phyloP scores from a whole-genome alignment of 2,888 invertebrate species.

The Diogma glabrata region DNA sequence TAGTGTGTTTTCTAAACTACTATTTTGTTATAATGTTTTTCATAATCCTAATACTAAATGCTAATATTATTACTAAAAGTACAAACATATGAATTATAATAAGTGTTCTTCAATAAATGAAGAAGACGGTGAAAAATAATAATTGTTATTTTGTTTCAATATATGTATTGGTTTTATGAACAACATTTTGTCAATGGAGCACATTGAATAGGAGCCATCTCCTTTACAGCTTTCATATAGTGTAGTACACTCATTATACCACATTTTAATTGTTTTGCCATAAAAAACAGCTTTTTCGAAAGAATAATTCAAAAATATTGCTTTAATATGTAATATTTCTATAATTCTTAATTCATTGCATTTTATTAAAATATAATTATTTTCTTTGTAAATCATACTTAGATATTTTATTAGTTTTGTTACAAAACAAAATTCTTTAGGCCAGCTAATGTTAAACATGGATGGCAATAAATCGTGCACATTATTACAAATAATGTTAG shows the following conservation, averaged over 20 bases:
- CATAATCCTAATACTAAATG: too few relatives aligned
- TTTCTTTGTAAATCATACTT: conserved; percentile 5
- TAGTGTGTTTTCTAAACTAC: too few relatives aligned
- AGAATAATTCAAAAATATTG: not conserved
- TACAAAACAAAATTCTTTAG: conserved; percentile 4
- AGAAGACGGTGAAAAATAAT: not conserved
- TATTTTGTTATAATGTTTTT: too few relatives aligned
- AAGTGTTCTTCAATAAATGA: not conserved
- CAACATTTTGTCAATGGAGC: not conserved
- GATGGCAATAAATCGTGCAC: not conserved
- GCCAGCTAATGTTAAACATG: conserved; percentile 8
- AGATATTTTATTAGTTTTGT: conserved; percentile 3
- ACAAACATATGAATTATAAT: too few relatives aligned
- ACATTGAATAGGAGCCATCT: not conserved
- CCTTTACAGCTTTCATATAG: conserved; percentile 5
- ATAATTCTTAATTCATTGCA: not conserved
- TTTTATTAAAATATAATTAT: not conserved
- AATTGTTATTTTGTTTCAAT: not conserved
- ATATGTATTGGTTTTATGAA: not conserved
- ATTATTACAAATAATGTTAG: conserved; percentile 6
- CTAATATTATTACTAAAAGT: too few relatives aligned
- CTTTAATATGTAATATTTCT: not conserved
- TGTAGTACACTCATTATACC: conserved; percentile 7
- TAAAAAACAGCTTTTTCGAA: conserved; percentile 4
- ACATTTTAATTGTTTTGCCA: conserved; percentile 5